Base-by-base conservation (phyloP, 2,888 invertebrate genomes). In the Lycaena phlaeas region DNA sequence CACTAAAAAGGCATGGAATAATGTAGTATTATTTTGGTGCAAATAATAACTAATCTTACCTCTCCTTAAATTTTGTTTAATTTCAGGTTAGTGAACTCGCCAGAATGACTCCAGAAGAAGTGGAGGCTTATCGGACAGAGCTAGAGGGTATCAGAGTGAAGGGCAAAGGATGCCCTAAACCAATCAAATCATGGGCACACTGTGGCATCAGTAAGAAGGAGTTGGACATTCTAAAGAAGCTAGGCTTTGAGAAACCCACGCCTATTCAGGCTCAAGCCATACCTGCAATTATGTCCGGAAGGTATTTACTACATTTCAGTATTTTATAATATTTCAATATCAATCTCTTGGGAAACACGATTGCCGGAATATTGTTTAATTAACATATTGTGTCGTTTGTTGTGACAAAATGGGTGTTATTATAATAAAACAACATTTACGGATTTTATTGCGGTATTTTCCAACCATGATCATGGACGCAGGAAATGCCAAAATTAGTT, bases 261-360 rank as follows among this genome's bases (percentile, higher is more conserved):
- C 98, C 99, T 0, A 99, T 99, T 60, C 99, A 99, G 77, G 92
- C 95, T 40, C 99, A 99, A 79, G 98, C 98, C 2, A 95, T 99
- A 61, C 95, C 96, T 3, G 95, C 96, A 15, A 95, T 99, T 45
- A 98, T 99, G 98, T 95, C 94, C 37, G 95, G 94, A 50, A 89
- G 98, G 85, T 85, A 54, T 58, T 50, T 43, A n/a, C n/a, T n/a
- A n/a, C n/a, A n/a, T n/a, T n/a, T n/a, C n/a, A n/a, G n/a, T n/a
- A n/a, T n/a, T n/a, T n/a, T n/a, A n/a, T n/a, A n/a, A n/a, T n/a
- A n/a, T n/a, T n/a, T n/a, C n/a, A n/a, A n/a, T n/a, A n/a, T n/a
- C n/a, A n/a, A n/a, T n/a, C n/a, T n/a, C n/a, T n/a, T n/a, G n/a
- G n/a, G n/a, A n/a, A n/a, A n/a, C n/a, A n/a, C n/a, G n/a, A n/a